Conservation (phyloP, 1,140 invertebrate genomes). For the Cheumatopsyche charites region DNA sequence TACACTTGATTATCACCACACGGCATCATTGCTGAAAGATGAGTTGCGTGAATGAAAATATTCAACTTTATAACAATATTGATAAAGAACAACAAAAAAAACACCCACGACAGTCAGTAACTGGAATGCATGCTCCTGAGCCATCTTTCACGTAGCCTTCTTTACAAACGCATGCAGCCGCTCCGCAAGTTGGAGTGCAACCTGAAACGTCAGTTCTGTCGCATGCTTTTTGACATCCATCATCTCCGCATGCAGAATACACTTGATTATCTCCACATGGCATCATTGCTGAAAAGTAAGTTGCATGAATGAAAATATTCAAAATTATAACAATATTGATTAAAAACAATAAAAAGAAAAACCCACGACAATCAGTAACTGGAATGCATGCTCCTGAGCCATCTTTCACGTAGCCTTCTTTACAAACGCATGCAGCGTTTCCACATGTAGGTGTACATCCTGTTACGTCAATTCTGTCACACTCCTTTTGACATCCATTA, state of each 20-base stretch:
- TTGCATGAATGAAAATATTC: too few species aligned
- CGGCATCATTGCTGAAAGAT: not conserved
- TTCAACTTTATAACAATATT: too few species aligned
- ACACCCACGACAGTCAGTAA: not conserved
- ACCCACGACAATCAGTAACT: too few species aligned
- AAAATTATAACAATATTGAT: too few species aligned
- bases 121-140: not conserved
- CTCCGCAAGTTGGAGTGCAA: not conserved
- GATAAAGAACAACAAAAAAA: too few species aligned
- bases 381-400: too few species aligned
- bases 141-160: not conserved
- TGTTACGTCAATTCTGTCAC: not conserved
- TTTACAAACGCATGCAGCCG: not conserved
- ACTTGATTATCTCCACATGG: not conserved
- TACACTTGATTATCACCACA: not conserved
- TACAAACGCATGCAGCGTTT: too few species aligned
- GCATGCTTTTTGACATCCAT: not conserved
- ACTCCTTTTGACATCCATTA: not conserved
- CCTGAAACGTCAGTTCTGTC: not conserved
- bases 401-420: too few species aligned
- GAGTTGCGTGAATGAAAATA: not conserved
- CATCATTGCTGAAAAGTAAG: too few species aligned
- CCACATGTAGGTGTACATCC: not conserved
- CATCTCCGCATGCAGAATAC: not conserved
- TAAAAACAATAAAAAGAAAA: too few species aligned